Conservation (phyloP, 2,797 vertebrate genomes). For the Lycodopsis pacificus region DNA sequence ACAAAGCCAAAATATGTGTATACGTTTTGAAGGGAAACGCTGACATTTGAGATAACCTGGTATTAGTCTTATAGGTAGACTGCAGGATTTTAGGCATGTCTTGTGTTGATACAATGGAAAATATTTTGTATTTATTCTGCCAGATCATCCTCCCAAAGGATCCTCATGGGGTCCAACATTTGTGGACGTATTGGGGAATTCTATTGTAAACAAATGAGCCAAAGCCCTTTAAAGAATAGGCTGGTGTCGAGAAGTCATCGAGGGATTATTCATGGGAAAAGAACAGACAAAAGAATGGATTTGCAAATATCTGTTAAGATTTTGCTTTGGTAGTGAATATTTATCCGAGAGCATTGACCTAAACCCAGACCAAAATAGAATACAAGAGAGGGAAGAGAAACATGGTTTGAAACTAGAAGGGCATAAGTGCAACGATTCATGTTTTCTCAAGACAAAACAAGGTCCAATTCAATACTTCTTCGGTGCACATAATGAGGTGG, state of each 20-base stretch:
- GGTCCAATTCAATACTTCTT: constrained; percentile 2
- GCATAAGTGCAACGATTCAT: constrained; percentile 17
- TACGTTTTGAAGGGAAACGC: not conserved
- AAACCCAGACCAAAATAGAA: not conserved
- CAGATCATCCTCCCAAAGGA: not conserved
- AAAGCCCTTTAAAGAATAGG: constrained; percentile 5
- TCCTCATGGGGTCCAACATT: not conserved
- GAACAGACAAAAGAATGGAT: not conserved
- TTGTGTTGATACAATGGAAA: not conserved
- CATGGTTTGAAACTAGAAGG: not conserved
- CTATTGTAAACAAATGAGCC: not conserved
- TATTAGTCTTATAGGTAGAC: not conserved
- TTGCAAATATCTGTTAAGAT: not conserved
- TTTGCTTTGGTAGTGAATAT: not conserved
- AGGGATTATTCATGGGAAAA: not conserved
- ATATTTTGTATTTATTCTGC: not conserved
- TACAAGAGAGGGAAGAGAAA: not conserved
- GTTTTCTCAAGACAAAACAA: constrained; percentile 12
- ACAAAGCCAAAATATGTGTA: not conserved
- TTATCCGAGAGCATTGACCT: not conserved
- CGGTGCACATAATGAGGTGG: constrained; percentile 9
- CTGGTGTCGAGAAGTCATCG: not conserved
- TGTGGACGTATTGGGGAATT: not conserved
- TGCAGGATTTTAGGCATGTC: not conserved
- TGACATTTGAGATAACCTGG: not conserved